Conservation (phyloP, 2,888 invertebrate genomes). For the Bembecia ichneumoniformis region DNA sequence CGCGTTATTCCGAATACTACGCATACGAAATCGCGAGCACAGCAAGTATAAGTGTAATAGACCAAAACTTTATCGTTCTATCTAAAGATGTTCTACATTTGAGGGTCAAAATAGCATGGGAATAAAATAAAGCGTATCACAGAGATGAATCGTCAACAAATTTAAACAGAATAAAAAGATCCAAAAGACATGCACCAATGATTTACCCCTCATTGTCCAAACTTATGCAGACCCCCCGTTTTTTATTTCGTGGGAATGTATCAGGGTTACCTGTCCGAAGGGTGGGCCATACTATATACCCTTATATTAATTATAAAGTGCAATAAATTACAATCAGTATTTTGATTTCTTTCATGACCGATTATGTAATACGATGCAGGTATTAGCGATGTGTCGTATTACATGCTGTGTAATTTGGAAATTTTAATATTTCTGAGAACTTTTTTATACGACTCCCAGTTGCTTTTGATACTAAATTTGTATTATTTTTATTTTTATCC, state of each 20-base stretch:
- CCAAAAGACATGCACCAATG: conserved; percentile 41
- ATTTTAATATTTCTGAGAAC: too few species aligned
- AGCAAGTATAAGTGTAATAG: too few species aligned
- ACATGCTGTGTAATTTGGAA: background rate
- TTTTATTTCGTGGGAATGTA: conserved; percentile 56
- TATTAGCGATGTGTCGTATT: conserved; percentile 9
- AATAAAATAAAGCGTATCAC: conserved; percentile 8
- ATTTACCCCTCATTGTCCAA: conserved; percentile 45
- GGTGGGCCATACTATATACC: conserved; percentile 28
- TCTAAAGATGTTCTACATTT: background rate
- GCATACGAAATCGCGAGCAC: too few species aligned
- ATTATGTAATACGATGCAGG: conserved; percentile 42
- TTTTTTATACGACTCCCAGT: too few species aligned
- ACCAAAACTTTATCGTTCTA: background rate
- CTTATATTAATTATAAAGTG: conserved; percentile 51
- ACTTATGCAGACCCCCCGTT: conserved; percentile 41
- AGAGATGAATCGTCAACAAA: conserved; percentile 23
- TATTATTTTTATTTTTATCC: too few species aligned
- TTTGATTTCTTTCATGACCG: conserved; percentile 49
- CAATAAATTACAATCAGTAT: conserved; percentile 66
- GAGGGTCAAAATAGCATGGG: conserved; percentile 12
- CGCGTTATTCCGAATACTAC: too few species aligned
- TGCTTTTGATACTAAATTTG: too few species aligned
- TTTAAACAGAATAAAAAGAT: conserved; percentile 25
- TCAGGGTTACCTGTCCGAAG: conserved; percentile 40